phyloP scores from a whole-genome alignment of 2,797 vertebrate genomes.

The Champsocephalus esox region DNA sequence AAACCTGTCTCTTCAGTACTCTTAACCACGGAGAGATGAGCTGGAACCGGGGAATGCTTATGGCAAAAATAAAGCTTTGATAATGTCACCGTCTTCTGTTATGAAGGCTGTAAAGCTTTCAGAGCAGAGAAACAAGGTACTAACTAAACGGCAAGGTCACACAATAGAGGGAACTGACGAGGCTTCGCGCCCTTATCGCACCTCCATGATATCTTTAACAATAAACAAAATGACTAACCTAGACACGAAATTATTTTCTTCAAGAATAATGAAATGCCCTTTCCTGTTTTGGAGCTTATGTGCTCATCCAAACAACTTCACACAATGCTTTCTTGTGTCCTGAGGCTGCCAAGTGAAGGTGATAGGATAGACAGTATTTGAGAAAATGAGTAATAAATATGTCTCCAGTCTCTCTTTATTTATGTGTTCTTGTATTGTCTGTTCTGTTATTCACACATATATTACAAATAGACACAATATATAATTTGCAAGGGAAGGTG shows the following conservation, averaged over 20 bases:
- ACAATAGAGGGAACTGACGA: constrained; percentile 16
- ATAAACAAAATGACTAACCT: neutral
- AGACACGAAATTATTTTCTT: no score
- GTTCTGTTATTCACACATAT: neutral
- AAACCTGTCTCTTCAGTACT: constrained; percentile 27
- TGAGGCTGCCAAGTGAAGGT: no score
- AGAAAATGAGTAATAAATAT: no score
- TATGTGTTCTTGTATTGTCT: no score
- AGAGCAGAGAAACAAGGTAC: constrained; percentile 28
- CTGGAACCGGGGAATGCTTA: constrained; percentile 21
- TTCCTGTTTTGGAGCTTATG: no score
- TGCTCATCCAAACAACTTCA: no score
- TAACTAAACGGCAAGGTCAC: constrained; percentile 55
- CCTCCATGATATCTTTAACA: neutral
- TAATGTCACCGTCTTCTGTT: constrained; percentile 62
- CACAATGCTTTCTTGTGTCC: no score
- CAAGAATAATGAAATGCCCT: no score
- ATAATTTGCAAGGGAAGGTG: no score
- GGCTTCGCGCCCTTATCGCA: neutral
- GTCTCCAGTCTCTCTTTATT: no score
- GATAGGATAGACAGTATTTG: no score
- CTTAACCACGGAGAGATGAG: constrained; percentile 37
- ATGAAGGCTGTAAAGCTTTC: constrained; percentile 57
- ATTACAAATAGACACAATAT: no score
- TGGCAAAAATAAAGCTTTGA: constrained; percentile 63